phyloP scores from a whole-genome alignment of 2,888 invertebrate species.

The Ephialtes manifestator region DNA sequence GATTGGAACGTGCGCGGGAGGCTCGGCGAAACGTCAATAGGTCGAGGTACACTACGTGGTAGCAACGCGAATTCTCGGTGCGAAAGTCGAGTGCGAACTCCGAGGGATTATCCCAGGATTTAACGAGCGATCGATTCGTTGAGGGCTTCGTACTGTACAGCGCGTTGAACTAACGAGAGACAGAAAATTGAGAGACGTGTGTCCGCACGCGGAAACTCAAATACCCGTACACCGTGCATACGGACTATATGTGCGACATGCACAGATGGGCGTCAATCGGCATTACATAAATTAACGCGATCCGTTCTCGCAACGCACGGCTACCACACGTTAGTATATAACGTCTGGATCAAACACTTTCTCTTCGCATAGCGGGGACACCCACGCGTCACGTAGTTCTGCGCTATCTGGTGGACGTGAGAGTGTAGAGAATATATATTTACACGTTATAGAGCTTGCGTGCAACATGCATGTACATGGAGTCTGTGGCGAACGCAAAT shows the following conservation, averaged over 20 bases:
- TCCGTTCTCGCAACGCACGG: conserved; percentile 61
- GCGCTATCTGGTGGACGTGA: conserved; percentile 20
- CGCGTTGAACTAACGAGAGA: conserved; percentile 47
- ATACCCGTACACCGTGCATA: neutral
- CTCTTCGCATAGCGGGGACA: conserved; percentile 77
- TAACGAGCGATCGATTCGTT: conserved; percentile 52
- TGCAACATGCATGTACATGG: conserved; percentile 16
- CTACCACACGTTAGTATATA: conserved; percentile 42
- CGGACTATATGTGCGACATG: conserved; percentile 7
- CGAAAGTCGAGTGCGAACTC: conserved; percentile 30
- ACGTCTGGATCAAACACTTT: conserved; percentile 73
- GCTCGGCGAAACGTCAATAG: conserved; percentile 15
- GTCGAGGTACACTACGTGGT: conserved; percentile 15
- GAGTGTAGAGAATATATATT: neutral
- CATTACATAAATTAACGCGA: conserved; percentile 81
- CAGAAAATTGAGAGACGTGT: conserved; percentile 22
- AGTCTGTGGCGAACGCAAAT: conserved; percentile 33
- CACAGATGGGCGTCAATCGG: conserved; percentile 77
- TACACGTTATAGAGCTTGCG: conserved; percentile 20
- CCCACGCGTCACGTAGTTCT: conserved; percentile 72
- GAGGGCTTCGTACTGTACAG: conserved; percentile 18
- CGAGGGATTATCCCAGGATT: conserved; percentile 54
- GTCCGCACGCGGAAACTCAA: conserved; percentile 22
- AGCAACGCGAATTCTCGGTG: conserved; percentile 13
- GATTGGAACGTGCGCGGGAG: neutral